Evolutionary conservation across 2,888 invertebrate species (phyloP).

Genomic region (Chrysolina oricalcia): DNA sequence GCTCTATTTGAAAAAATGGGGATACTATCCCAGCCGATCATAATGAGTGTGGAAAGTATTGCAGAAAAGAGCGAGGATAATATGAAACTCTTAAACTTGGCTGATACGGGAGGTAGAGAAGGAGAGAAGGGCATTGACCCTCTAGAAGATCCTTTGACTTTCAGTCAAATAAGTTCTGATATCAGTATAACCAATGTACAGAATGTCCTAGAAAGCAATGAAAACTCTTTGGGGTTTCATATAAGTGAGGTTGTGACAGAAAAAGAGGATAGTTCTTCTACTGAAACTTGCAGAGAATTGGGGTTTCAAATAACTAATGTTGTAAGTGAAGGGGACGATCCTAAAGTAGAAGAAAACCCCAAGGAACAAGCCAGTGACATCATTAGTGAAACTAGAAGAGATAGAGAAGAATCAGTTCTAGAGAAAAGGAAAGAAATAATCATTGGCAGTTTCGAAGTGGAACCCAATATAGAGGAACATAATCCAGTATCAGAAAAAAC

Average conservation of each 20-base stretch:
- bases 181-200: slow-evolving; percentile 53
- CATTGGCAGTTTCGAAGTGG: too few species aligned
- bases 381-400: too few species aligned
- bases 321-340: slow-evolving; percentile 39
- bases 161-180: slow-evolving; percentile 41
- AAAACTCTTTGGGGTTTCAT: slow-evolving; percentile 41
- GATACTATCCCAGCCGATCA: slow-evolving; percentile 47
- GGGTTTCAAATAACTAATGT: slow-evolving; percentile 48
- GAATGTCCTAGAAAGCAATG: slow-evolving; percentile 43
- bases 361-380: neutral
- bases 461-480: too few species aligned
- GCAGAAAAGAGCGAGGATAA: slow-evolving; percentile 37
- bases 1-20: slow-evolving; percentile 34
- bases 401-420: too few species aligned
- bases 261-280: slow-evolving; percentile 35
- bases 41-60: slow-evolving; percentile 54
- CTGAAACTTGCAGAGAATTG: slow-evolving; percentile 42
- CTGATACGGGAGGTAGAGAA: slow-evolving; percentile 26
- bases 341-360: neutral
- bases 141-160: slow-evolving; percentile 44
- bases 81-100: slow-evolving; percentile 34
- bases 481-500: too few species aligned
- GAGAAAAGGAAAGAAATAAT: too few species aligned
- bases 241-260: slow-evolving; percentile 44
- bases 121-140: slow-evolving; percentile 31